Evolutionary conservation across 2,113 vertebrate genomes (phyloP).

Genomic region (Clarias gariepinus): DNA sequence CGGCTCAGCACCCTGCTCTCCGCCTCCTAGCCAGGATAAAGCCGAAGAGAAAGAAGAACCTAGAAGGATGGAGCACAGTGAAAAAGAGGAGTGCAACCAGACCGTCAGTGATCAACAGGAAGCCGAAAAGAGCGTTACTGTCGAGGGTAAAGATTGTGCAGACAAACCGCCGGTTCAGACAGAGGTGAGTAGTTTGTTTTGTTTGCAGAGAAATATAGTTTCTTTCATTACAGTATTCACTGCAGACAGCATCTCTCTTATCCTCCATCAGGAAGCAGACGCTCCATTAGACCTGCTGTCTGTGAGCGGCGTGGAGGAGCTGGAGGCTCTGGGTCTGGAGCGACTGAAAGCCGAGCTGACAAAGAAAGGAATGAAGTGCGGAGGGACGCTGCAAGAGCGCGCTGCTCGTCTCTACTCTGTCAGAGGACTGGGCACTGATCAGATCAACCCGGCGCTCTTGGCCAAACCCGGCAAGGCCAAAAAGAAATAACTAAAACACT

Average conservation of each 20-base stretch:
- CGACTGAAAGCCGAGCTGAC: slow-evolving; percentile 81
- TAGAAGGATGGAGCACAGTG: not conserved
- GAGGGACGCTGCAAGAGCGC: slow-evolving; percentile 86
- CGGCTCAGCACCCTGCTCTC: slow-evolving; percentile 36
- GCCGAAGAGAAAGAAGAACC: not conserved
- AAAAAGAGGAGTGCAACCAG: not conserved
- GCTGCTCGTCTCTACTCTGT: slow-evolving; percentile 84
- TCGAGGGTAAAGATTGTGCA: not conserved
- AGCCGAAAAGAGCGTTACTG: not conserved
- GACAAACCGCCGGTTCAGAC: not conserved
- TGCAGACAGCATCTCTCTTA: not conserved
- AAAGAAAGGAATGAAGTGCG: slow-evolving; percentile 86
- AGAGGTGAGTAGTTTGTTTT: slow-evolving; percentile 3
- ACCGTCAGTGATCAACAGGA: not conserved
- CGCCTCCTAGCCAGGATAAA: slow-evolving; percentile 4
- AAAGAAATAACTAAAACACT: slow-evolving; percentile 64
- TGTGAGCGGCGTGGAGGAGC: slow-evolving; percentile 68
- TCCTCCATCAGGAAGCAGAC: slow-evolving; percentile 5
- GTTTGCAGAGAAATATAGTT: not conserved
- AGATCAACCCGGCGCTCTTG: slow-evolving; percentile 79
- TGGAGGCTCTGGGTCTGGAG: slow-evolving; percentile 85
- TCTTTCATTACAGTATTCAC: not conserved
- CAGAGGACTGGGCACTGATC: slow-evolving; percentile 73
- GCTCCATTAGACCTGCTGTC: slow-evolving; percentile 66
- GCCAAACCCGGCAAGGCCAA: slow-evolving; percentile 79